Conservation (phyloP, 2,888 invertebrate genomes). For the Oscheius onirici region DNA sequence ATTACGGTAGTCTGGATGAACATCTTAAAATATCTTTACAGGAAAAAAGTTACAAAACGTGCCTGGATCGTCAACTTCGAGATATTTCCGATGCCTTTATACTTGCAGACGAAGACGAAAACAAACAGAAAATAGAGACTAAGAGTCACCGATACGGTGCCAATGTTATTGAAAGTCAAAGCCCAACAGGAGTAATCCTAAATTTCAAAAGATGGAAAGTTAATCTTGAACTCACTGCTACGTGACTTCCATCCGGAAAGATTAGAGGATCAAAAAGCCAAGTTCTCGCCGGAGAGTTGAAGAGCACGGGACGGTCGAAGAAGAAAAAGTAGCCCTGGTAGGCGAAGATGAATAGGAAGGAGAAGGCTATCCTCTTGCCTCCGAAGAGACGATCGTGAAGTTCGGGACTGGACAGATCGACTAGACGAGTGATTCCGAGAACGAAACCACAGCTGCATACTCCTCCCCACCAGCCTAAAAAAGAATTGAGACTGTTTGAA, state of each 20-base stretch:
- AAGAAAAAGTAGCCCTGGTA: constrained; percentile 35
- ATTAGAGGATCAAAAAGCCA: constrained; percentile 42
- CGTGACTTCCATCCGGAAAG: constrained; percentile 14
- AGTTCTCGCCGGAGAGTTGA: constrained; percentile 42
- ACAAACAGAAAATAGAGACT: constrained; percentile 21
- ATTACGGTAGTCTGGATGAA: constrained; percentile 11
- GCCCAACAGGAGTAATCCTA: constrained; percentile 8
- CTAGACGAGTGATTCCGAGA: constrained; percentile 27
- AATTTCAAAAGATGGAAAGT: no score
- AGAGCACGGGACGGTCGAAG: constrained; percentile 40
- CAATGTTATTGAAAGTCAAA: constrained; percentile 19
- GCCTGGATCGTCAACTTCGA: constrained; percentile 5
- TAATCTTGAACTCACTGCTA: no score
- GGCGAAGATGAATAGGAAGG: constrained; percentile 20
- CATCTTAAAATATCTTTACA: background rate
- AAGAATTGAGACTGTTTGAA: background rate
- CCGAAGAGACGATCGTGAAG: constrained; percentile 18
- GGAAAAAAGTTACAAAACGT: no score
- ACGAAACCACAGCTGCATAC: constrained; percentile 11
- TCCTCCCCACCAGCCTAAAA: constrained; percentile 35
- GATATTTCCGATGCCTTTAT: background rate
- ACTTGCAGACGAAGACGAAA: constrained; percentile 14
- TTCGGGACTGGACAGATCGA: constrained; percentile 1
- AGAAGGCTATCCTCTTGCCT: constrained; percentile 30
- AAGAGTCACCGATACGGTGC: background rate